These are phyloP conservation scores for Cheilosia soror DNA, from an alignment of 2,888 invertebrate species.

Conservation along the genomic window DNA sequence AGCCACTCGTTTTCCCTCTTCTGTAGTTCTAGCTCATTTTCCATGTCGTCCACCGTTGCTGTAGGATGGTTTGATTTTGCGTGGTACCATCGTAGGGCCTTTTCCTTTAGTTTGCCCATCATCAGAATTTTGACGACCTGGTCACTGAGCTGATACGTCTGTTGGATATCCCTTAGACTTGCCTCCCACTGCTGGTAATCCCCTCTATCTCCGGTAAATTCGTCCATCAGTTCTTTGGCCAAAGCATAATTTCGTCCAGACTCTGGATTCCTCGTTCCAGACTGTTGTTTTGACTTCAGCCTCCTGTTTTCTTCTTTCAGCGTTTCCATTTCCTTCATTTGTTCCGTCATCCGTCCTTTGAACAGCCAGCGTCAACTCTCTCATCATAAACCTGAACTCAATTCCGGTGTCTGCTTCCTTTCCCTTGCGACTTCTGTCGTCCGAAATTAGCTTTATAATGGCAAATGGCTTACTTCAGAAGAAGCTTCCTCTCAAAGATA, in stretches of 20 bases:
- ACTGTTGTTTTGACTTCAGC: constrained; percentile 9
- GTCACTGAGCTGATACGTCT: background rate
- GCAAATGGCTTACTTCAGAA: no score
- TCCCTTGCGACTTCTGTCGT: background rate
- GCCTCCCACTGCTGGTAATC: constrained; percentile 17
- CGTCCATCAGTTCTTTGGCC: constrained; percentile 15
- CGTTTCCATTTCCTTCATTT: background rate
- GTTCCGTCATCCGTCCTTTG: background rate
- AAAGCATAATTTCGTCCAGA: constrained; percentile 23
- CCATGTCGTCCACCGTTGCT: background rate
- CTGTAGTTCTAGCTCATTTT: no score
- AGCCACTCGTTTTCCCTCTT: no score
- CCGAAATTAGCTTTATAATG: no score
- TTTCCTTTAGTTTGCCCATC: background rate
- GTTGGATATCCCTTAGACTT: background rate
- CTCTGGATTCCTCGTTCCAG: background rate
- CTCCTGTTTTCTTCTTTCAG: constrained; percentile 11
- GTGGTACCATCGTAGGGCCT: constrained; percentile 12
- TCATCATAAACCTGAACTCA: background rate
- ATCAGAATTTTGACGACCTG: constrained; percentile 17
- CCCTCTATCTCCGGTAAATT: constrained; percentile 15
- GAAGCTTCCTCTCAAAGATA: no score
- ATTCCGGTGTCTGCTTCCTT: background rate
- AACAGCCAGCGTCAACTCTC: background rate
- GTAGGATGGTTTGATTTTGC: constrained; percentile 7